phyloP scores from a whole-genome alignment of 2,888 invertebrate species.

The Lumbricus terrestris region DNA sequence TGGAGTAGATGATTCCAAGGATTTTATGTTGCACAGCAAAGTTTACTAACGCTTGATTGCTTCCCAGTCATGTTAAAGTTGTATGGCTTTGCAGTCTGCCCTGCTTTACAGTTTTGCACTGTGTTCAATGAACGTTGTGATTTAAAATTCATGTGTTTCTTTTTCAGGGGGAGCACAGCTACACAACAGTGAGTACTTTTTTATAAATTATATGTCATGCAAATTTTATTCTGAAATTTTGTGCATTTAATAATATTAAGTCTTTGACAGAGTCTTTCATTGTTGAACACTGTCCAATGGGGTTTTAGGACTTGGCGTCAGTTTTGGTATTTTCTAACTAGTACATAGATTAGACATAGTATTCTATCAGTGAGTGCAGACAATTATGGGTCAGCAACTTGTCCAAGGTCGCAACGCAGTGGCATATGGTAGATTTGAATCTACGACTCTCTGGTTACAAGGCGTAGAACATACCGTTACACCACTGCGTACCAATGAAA shows the following conservation, averaged over 20 bases:
- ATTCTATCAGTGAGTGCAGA: background rate
- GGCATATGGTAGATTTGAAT: too few relatives aligned
- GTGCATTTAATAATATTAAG: background rate
- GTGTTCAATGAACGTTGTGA: background rate
- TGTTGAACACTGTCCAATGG: too few relatives aligned
- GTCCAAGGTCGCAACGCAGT: too few relatives aligned
- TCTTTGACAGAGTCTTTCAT: background rate
- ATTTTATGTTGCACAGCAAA: too few relatives aligned
- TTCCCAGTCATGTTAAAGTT: too few relatives aligned
- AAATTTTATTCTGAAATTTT: background rate
- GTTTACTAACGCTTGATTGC: too few relatives aligned
- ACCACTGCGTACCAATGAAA: too few relatives aligned
- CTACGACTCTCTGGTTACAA: too few relatives aligned
- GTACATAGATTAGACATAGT: background rate
- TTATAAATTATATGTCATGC: background rate
- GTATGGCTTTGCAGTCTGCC: background rate
- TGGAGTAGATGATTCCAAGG: too few relatives aligned
- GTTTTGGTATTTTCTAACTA: background rate
- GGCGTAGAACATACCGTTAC: too few relatives aligned
- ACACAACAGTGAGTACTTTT: conserved; percentile 16
- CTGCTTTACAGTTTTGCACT: background rate
- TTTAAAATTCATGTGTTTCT: background rate
- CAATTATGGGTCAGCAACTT: too few relatives aligned
- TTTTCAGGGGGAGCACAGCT: conserved; percentile 19
- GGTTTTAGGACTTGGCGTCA: background rate